phyloP scores from a whole-genome alignment of 1,140 invertebrate species.

The Hycleus cichorii region DNA sequence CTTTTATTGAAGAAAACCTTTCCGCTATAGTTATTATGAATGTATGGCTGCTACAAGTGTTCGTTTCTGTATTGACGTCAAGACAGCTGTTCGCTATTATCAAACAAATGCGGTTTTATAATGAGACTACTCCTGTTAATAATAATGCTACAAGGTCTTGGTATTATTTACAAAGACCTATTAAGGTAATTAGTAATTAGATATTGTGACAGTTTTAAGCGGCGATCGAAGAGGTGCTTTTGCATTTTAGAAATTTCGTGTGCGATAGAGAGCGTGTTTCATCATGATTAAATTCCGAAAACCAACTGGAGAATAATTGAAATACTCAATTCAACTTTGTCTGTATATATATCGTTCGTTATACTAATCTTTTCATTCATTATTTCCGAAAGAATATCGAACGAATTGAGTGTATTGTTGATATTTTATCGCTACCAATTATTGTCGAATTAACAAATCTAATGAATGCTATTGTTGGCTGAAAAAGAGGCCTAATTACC shows the following conservation, averaged over 20 bases:
- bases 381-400: not conserved
- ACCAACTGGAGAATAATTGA: too few relatives aligned
- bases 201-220: too few relatives aligned
- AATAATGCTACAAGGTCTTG: not conserved
- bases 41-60: slow-evolving; percentile 4
- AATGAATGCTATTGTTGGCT: slow-evolving; percentile 5
- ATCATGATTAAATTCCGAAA: too few relatives aligned
- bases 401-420: not conserved
- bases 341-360: too few relatives aligned
- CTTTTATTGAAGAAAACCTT: too few relatives aligned
- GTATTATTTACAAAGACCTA: slow-evolving; percentile 26
- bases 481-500: not conserved
- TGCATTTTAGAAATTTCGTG: too few relatives aligned
- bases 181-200: slow-evolving; percentile 27
- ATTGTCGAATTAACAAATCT: not conserved
- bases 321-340: too few relatives aligned
- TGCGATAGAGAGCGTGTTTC: too few relatives aligned
- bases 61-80: slow-evolving; percentile 9
- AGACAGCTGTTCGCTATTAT: slow-evolving; percentile 27
- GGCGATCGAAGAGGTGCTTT: too few relatives aligned
- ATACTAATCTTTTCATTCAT: not conserved
- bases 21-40: not conserved
- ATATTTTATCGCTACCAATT: slow-evolving; percentile 7
- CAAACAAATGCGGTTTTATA: slow-evolving; percentile 25
- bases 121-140: not conserved